These are phyloP conservation scores for Muschampia plurimacula DNA, from an alignment of 2,888 invertebrate genomes.

Conservation along the genomic window DNA sequence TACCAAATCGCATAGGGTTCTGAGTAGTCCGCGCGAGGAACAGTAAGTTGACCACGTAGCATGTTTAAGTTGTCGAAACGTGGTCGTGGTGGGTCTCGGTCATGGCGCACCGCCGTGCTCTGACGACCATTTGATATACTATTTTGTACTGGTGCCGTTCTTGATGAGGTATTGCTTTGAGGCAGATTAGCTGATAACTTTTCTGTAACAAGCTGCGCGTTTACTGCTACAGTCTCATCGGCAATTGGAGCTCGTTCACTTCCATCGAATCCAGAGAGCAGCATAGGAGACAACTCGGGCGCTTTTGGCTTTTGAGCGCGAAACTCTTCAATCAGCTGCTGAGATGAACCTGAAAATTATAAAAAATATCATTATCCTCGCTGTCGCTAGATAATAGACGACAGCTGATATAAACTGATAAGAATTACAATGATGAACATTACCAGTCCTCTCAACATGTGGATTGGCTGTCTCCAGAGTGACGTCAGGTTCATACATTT, in stretches of 20 bases:
- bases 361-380: no score
- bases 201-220: neutral
- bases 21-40: constrained; percentile 65
- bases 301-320: constrained; percentile 55
- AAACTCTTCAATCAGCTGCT: constrained; percentile 61
- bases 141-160: constrained; percentile 43
- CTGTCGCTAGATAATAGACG: neutral
- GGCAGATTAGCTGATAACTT: neutral
- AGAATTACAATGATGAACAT: neutral
- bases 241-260: constrained; percentile 45
- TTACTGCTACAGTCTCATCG: neutral
- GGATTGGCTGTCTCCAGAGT: neutral
- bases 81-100: constrained; percentile 53
- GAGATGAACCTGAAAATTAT: constrained; percentile 52
- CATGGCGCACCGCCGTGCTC: neutral
- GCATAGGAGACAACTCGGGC: constrained; percentile 61
- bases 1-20: constrained; percentile 66
- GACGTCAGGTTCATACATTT: neutral
- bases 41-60: constrained; percentile 61
- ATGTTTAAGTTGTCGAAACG: constrained; percentile 58
- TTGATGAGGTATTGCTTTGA: neutral
- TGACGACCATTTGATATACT: neutral
- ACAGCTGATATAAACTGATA: no score
- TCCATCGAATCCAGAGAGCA: constrained; percentile 51
- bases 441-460: neutral